Evolutionary conservation across 2,797 vertebrate genomes (phyloP), one percentile per base, ranked within the genome.

Genomic region (Sebastes steindachneri): DNA sequence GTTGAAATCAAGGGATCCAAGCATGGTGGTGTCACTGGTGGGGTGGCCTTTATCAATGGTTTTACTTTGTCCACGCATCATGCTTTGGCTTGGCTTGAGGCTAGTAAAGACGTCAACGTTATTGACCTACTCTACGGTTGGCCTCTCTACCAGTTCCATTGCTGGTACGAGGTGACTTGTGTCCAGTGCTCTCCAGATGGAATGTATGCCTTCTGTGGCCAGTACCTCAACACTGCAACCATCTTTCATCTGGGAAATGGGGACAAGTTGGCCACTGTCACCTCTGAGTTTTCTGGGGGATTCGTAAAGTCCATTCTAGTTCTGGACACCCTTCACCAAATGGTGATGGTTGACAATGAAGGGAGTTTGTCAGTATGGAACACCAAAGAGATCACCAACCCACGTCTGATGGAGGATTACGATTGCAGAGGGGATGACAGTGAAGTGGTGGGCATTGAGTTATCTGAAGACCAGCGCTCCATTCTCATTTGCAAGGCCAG

Each of bases 111-210:
- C 1, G 97, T 99, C 83, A 99, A 97, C 14, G 98, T 99, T 63
- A 99, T 99, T 45, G 99, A 99, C 85, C 93, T 99, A 55, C 96
- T 98, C 29, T 99, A 99, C 0, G 98, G 98, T 2, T 99, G 98
- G 99, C 99, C 99, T 14, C 96, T 99, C 58, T 99, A 99, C 94
- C 98, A 99, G 86, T 99, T 99, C 91, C 98, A 99, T 86, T 99
- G 99, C 93, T 99, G 99, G 98, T 99, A 99, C 0, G 99, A 99
- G 91, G 98, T 99, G 75, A 99, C 99, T 10, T 99, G 98, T 60
- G 97, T 99, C 82, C 98, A 98, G 90, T 99, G 98, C 88, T 99
- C 98, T 37, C 97, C 97, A 68, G 99, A 99, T 4, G 99, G 99
- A 69, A 93, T 96, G 85, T 98, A 99, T 58, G 99, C 98, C 9